Conservation (phyloP, 2,113 vertebrate genomes). For the Felis catus region F.catus_Fca126_mat1.0 CM031414.1:14342501-14343000, state of each 20-base stretch:
- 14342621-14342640: slow-evolving; percentile 82
- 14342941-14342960: background rate
- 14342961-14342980: background rate
- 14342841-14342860: background rate
- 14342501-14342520: background rate
- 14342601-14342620: slow-evolving; percentile 85
- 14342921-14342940: rapidly evolving
- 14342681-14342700: slow-evolving; percentile 90
- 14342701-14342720: slow-evolving; percentile 89
- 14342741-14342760: slow-evolving; percentile 75
- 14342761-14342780: slow-evolving; percentile 67
- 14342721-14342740: slow-evolving; percentile 77
- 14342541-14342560: slow-evolving; percentile 12
- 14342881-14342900: rapidly evolving
- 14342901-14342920: rapidly evolving
- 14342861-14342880: too few species aligned
- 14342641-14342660: slow-evolving; percentile 86
- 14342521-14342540: background rate
- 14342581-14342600: slow-evolving; percentile 68
- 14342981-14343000: background rate
- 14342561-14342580: slow-evolving; percentile 58
- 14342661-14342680: slow-evolving; percentile 87
- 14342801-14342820: background rate
- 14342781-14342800: background rate
- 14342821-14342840: background rate